phyloP scores from a whole-genome alignment of 2,888 invertebrate genomes.

The Eilema depressum region DNA sequence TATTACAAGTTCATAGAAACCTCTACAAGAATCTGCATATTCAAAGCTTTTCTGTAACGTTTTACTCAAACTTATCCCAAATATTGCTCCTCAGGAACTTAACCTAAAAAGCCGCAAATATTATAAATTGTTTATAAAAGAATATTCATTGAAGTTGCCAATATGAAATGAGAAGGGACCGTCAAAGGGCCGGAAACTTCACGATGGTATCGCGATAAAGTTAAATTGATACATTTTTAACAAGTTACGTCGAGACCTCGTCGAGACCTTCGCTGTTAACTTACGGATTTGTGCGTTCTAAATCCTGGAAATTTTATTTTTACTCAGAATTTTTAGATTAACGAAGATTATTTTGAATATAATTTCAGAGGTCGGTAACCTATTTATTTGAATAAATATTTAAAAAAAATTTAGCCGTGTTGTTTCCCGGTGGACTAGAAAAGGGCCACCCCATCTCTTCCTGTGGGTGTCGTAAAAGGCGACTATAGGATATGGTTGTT shows the following conservation, averaged over 20 bases:
- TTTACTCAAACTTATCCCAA: constrained; percentile 8
- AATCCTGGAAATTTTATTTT: not conserved
- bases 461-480: too few species aligned
- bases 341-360: not conserved
- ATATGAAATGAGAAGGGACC: constrained; percentile 63
- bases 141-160: constrained; percentile 62
- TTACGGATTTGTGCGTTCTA: constrained; percentile 28
- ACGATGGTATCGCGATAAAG: constrained; percentile 62
- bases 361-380: not conserved
- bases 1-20: not conserved
- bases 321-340: not conserved
- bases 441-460: too few species aligned
- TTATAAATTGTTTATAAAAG: constrained; percentile 48
- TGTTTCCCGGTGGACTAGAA: too few species aligned
- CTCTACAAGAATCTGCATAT: constrained; percentile 2
- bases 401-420: too few species aligned
- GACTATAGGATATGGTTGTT: too few species aligned
- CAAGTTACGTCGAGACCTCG: constrained; percentile 55
- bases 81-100: constrained; percentile 11
- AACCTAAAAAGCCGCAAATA: constrained; percentile 27
- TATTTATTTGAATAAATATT: too few species aligned
- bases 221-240: constrained; percentile 78
- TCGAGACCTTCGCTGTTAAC: constrained; percentile 34
- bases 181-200: constrained; percentile 63
- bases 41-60: constrained; percentile 4